phyloP scores from a whole-genome alignment of 2,113 vertebrate genomes.

The Illadopsis cleaveri region DNA sequence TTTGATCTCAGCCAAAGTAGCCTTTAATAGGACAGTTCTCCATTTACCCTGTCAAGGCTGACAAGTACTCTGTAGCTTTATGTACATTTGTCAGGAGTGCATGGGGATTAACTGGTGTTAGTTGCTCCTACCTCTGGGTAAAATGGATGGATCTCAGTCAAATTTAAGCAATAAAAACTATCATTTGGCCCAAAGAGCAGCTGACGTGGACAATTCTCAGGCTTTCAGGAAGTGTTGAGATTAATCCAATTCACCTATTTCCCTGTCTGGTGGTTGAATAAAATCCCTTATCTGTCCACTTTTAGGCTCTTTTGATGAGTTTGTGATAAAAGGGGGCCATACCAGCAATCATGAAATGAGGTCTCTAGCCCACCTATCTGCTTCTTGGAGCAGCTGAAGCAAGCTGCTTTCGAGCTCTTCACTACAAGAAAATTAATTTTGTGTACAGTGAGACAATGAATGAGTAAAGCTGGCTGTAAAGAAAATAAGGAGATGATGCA shows the following conservation, averaged over 20 bases:
- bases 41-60: not conserved
- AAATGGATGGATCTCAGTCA: not conserved
- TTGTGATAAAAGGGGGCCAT: not conserved
- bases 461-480: not conserved
- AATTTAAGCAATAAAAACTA: not conserved
- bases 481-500: not conserved
- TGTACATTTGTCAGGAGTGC: not conserved
- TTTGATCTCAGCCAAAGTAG: not conserved
- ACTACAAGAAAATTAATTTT: not conserved
- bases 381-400: not conserved
- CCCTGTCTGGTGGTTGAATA: not conserved
- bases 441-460: not conserved
- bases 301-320: not conserved
- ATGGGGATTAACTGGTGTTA: not conserved
- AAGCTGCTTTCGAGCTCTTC: not conserved
- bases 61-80: not conserved
- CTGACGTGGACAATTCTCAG: not conserved
- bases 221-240: not conserved
- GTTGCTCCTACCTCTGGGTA: not conserved
- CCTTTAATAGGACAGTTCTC: not conserved
- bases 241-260: not conserved
- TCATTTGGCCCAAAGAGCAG: not conserved
- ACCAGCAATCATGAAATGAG: not conserved
- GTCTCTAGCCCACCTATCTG: not conserved
- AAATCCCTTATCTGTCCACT: not conserved